These are phyloP conservation scores for Loxodonta africana DNA, from an alignment of 2,113 vertebrate genomes.

Conservation along the genomic window DNA sequence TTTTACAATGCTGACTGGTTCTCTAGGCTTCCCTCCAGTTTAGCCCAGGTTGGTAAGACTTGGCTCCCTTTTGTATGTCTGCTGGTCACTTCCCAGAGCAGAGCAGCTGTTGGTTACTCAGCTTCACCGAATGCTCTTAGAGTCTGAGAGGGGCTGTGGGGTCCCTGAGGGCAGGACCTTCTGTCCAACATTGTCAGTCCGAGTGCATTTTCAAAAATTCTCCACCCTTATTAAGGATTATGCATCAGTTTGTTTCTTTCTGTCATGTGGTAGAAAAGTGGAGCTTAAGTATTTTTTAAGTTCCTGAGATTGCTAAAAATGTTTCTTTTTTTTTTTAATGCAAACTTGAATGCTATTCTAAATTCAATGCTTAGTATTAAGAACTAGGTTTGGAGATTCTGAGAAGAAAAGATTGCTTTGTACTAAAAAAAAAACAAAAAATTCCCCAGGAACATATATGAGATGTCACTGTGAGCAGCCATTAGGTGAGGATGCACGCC, in stretches of 20 bases:
- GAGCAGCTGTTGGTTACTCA: not conserved
- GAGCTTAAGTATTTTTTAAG: conserved; percentile 58
- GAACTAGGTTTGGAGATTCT: conserved; percentile 58
- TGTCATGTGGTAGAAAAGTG: not conserved
- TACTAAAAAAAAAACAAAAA: conserved; percentile 61
- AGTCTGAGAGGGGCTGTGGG: not conserved
- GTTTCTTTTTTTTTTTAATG: conserved; percentile 51
- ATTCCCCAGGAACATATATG: conserved; percentile 45
- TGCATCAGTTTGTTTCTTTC: not conserved
- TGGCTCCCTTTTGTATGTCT: not conserved
- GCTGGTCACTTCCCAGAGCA: not conserved
- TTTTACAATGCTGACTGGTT: conserved; percentile 39
- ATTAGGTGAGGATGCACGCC: not conserved
- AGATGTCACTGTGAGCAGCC: not conserved
- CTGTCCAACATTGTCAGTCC: not conserved
- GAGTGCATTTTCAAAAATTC: not conserved
- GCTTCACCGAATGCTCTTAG: not conserved
- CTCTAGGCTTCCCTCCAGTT: not conserved
- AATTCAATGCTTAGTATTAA: conserved; percentile 71
- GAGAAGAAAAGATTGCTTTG: conserved; percentile 68
- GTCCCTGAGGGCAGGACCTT: not conserved
- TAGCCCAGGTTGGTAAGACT: not conserved
- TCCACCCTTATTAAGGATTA: not conserved
- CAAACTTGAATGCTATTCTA: conserved; percentile 69
- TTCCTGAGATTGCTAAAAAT: conserved; percentile 61